Evolutionary conservation across 2,797 vertebrate genomes (phyloP).

Genomic region (Brotula barbata): DNA sequence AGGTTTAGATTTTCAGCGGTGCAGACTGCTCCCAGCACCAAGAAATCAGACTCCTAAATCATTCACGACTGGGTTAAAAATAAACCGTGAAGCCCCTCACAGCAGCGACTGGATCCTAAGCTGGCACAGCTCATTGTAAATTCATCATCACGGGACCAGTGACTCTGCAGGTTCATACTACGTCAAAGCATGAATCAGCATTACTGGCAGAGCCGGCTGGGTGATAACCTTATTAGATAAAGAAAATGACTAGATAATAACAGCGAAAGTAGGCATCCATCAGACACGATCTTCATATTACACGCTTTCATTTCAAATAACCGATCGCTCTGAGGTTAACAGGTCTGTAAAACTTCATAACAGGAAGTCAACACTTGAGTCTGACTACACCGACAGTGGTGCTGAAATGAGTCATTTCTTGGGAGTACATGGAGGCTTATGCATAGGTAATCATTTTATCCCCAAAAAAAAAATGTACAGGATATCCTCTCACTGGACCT

Average conservation of each 20-base stretch:
- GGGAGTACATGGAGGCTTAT: constrained; percentile 10
- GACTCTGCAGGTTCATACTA: constrained; percentile 40
- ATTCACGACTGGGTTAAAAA: constrained; percentile 72
- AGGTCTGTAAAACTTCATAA: constrained; percentile 16
- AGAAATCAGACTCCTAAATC: constrained; percentile 63
- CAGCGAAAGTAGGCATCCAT: background rate
- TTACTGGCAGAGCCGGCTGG: constrained; percentile 23
- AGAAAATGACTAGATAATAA: background rate
- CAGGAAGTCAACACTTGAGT: constrained; percentile 26
- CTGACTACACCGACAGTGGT: constrained; percentile 4
- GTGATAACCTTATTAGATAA: constrained; percentile 13
- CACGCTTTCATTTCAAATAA: background rate
- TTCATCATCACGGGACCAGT: constrained; percentile 37
- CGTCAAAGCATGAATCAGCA: constrained; percentile 53
- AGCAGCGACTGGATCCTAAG: constrained; percentile 47
- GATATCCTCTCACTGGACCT: constrained; percentile 44
- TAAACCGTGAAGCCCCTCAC: constrained; percentile 52
- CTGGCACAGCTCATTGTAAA: constrained; percentile 46
- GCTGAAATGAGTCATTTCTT: constrained; percentile 34
- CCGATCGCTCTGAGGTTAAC: background rate
- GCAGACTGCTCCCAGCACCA: constrained; percentile 44
- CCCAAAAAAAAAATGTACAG: constrained; percentile 44
- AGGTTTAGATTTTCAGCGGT: constrained; percentile 40
- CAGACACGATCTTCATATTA: background rate
- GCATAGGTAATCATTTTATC: constrained; percentile 25